Evolutionary conservation across 2,113 vertebrate genomes (phyloP), one percentile per base, ranked within the genome.

Genomic region (Martes martes): DNA sequence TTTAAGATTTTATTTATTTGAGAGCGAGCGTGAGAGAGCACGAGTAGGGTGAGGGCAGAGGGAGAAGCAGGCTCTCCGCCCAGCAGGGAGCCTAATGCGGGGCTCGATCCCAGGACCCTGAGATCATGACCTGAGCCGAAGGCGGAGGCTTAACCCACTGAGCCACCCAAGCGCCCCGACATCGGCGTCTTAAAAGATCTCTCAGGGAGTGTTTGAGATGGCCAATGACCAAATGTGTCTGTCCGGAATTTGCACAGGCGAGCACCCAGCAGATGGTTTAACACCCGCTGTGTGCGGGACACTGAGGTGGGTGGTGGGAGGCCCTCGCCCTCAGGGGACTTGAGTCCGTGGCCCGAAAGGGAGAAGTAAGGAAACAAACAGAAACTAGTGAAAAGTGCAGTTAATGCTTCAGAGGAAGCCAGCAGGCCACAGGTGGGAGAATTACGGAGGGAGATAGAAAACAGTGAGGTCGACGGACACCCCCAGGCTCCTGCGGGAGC

Each of bases 371-470:
- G 23, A 65, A 50, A 86, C 73, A 42, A 14, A 26, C 57, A n/a
- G 33, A 47, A 71, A 31, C 11, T 1, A 15, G n/a, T 24, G 47
- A 14, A 33, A 83, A 36, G 52, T 11, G 1, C 0, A 11, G 11
- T 28, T 3, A 18, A 2, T 79, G 59, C 45, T 81, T 73, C 50
- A 6, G 31, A 78, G 57, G 69, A 76, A 42, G 55, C 52, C 39
- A 9, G 6, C 39, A 26, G 59, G 24, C 45, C 19, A 1, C 80
- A 36, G 10, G 18, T 1, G 0, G 19, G n/a, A 55, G 45, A 52
- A 47, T 3, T 7, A 8, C 0, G 0, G 6, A 23, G 14, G 36
- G 42, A n/a, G 45, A 39, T 47, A 63, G 26, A 1, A 24, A 26
- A 71, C 24, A 9, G 4, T 7, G 47, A 39, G 19, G 69, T 2